A percentile compares a stretch with the other conserved stretches of the same genome.
Conservation (phyloP, 1,140 invertebrate species). For the Ephestia elutella region DNA sequence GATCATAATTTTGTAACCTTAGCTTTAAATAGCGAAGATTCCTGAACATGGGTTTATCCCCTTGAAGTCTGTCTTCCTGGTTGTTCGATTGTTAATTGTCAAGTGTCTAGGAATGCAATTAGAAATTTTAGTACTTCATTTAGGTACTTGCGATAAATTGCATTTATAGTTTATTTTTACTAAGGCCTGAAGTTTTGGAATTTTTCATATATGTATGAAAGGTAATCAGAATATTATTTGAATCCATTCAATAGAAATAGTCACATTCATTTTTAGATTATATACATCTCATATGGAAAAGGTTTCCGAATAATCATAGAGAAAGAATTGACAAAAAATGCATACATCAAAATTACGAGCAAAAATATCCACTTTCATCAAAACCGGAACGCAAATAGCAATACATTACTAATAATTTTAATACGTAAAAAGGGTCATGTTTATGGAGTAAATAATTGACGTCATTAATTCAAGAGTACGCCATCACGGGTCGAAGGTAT, state of each 20-base stretch:
- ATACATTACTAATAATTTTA: slow-evolving; percentile 2
- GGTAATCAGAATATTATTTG: too few relatives aligned
- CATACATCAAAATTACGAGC: not conserved
- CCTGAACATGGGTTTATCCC: not conserved
- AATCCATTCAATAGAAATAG: too few relatives aligned
- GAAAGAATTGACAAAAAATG: not conserved
- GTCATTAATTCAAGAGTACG: slow-evolving; percentile 27
- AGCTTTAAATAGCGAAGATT: not conserved
- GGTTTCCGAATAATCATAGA: not conserved
- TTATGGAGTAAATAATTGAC: slow-evolving; percentile 15
- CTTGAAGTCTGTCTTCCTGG: not conserved
- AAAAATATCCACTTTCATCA: not conserved
- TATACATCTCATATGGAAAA: too few relatives aligned
- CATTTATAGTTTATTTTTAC: too few relatives aligned
- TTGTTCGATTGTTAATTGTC: not conserved
- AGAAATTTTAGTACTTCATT: not conserved
- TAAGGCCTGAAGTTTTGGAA: too few relatives aligned
- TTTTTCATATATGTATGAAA: too few relatives aligned
- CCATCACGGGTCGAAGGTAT: slow-evolving; percentile 22
- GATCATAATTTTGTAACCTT: not conserved
- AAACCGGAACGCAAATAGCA: not conserved
- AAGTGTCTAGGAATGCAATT: not conserved
- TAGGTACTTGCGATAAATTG: too few relatives aligned
- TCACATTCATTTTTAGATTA: too few relatives aligned
- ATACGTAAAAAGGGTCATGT: slow-evolving; percentile 3